Evolutionary conservation across 2,888 invertebrate genomes (phyloP), one percentile per base, ranked within the genome.

Genomic region (Escarpia spicata): DNA sequence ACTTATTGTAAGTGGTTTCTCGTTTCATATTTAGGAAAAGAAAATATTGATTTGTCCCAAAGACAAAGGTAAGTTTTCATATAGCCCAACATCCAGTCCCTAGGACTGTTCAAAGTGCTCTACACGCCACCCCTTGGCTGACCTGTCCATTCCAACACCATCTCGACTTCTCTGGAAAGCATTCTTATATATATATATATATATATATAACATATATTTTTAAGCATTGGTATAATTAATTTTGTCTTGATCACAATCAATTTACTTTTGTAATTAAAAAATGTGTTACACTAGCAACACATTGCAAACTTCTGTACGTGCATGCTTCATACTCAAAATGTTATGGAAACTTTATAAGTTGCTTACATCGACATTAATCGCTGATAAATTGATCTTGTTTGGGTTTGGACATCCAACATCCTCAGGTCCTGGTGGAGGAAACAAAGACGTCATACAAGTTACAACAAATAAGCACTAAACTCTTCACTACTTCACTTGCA

Each of bases 341-440:
- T 60, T 60, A 26, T 60, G 60, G 60, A 60, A 60, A 75, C 19
- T 26, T n/a, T 19, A 26, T 75, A 75, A 26, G 75, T 26, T 75
- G 75, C 75, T 75, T 75, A 75, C 75, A 19, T 75, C 26, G 26
- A 75, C n/a, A n/a, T 75, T 15, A 52, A 52, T 52, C 52, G 52
- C 94, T 93, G 92, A 95, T 75, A 75, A n/a, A 75, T 19, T 26
- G 19, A 75, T 75, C 75, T 26, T 95, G 92, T 95, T 95, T 19
- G 96, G 95, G 15, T 97, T 95, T 10, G 96, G 94, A 92, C 98
- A 97, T 0, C 98, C 98, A 92, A 98, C 98, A 94, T 98, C 97
- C 92, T 97, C 97, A 0, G 99, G 99, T 95, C 98, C 98, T 96
- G 94, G 90, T 94, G 93, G 90, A n/a, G 26, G 26, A 75, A 26